Evolutionary conservation across 2,888 invertebrate genomes (phyloP).

Genomic region (Acrocyrtus sp.): DNA sequence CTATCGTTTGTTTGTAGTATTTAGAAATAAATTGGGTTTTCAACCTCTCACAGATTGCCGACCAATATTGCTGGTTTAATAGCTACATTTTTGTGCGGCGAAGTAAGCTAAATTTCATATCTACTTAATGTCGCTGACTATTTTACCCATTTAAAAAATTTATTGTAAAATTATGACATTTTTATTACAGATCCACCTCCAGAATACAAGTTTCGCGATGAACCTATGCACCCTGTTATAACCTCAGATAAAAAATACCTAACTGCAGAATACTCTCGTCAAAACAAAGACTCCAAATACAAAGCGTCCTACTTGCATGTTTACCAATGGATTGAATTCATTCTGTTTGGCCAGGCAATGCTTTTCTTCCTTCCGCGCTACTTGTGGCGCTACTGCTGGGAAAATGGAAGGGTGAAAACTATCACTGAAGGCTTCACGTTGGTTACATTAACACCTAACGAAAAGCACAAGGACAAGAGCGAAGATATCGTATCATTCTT

Average conservation of each 20-base stretch:
- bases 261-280: background rate
- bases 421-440: background rate
- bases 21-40: background rate
- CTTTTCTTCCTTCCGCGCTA: slow-evolving; percentile 88
- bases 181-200: background rate
- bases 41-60: slow-evolving; percentile 80
- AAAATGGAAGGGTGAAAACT: slow-evolving; percentile 8
- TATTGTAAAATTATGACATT: too few relatives aligned
- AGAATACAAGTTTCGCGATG: too few relatives aligned
- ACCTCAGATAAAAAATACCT: background rate
- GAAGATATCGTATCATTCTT: slow-evolving; percentile 8
- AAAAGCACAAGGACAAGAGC: background rate
- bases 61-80: slow-evolving; percentile 91
- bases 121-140: background rate
- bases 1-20: background rate
- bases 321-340: slow-evolving; percentile 94
- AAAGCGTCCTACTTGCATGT: background rate
- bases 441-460: background rate
- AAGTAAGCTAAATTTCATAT: background rate
- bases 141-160: too few relatives aligned
- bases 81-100: slow-evolving; percentile 88
- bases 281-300: background rate
- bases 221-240: background rate
- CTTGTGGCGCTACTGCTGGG: slow-evolving; percentile 72
- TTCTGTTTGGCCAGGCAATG: slow-evolving; percentile 88